A percentile compares a stretch with the other conserved stretches of the same genome.
phyloP scores from a whole-genome alignment of 1,140 invertebrate genomes.

The Plutomurus gul region DNA sequence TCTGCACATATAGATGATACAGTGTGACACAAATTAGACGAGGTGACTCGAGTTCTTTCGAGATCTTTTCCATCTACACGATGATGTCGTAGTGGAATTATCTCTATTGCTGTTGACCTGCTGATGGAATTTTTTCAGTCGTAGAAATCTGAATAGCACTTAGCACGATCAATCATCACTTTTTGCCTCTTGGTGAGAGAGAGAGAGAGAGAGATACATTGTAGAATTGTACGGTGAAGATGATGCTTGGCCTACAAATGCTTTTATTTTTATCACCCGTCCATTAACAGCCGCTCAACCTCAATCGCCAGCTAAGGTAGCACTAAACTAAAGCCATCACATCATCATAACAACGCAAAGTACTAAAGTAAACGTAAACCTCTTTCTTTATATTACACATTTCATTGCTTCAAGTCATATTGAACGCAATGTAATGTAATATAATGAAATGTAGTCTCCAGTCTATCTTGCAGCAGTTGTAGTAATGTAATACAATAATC shows the following conservation, averaged over 20 bases:
- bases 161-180: slow-evolving; percentile 46
- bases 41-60: too few species aligned
- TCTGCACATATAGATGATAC: too few species aligned
- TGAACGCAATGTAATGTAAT: neutral
- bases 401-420: neutral
- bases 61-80: too few species aligned
- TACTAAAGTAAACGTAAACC: neutral
- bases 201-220: neutral
- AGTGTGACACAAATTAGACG: too few species aligned
- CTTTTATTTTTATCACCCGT: slow-evolving; percentile 45
- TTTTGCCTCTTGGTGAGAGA: neutral
- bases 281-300: slow-evolving; percentile 2
- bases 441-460: neutral
- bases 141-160: slow-evolving; percentile 34
- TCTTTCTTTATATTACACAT: neutral
- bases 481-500: too few species aligned
- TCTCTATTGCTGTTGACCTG: slow-evolving; percentile 30
- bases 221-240: neutral
- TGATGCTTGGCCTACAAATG: slow-evolving; percentile 32
- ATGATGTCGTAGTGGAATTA: neutral
- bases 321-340: neutral
- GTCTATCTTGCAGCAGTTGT: too few species aligned
- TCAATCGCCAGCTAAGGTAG: neutral
- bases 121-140: slow-evolving; percentile 2
- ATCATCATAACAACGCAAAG: neutral